A percentile compares a stretch with the other conserved stretches of the same genome.
Conservation (phyloP, 2,888 invertebrate species). For the Latheticus oryzae region DNA sequence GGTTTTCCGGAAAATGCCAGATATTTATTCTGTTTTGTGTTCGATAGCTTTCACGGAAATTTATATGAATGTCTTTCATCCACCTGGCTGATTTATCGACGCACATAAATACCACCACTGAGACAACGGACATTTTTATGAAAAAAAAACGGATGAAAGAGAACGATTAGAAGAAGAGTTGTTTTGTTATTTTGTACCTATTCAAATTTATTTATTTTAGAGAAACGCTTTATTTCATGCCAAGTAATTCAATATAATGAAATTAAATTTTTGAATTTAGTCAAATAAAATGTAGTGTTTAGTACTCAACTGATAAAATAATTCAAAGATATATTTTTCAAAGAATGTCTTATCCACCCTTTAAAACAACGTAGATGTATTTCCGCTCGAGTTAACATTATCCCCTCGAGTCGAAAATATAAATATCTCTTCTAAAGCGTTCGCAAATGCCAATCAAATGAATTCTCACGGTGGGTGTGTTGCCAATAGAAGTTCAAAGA, state of each 20-base stretch:
- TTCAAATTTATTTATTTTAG: too few relatives aligned
- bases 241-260: too few relatives aligned
- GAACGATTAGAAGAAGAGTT: neutral
- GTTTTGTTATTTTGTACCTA: neutral
- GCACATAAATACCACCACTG: constrained; percentile 20
- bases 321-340: too few relatives aligned
- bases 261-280: too few relatives aligned
- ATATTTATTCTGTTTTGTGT: constrained; percentile 53
- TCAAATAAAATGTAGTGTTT: too few relatives aligned
- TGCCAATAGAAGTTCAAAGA: constrained; percentile 36
- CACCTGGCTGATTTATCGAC: constrained; percentile 45
- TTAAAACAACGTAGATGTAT: too few relatives aligned
- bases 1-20: constrained; percentile 43
- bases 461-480: constrained; percentile 36
- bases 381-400: neutral
- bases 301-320: too few relatives aligned
- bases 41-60: constrained; percentile 55
- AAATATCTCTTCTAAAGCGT: constrained; percentile 8
- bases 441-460: constrained; percentile 29
- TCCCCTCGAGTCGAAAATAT: constrained; percentile 6
- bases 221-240: too few relatives aligned
- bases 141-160: constrained; percentile 1
- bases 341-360: too few relatives aligned
- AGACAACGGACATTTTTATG: constrained; percentile 3
- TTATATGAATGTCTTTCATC: constrained; percentile 53